Evolutionary conservation across 2,797 vertebrate genomes (phyloP).

Genomic region (Odontamblyopus lacepedii): DNA sequence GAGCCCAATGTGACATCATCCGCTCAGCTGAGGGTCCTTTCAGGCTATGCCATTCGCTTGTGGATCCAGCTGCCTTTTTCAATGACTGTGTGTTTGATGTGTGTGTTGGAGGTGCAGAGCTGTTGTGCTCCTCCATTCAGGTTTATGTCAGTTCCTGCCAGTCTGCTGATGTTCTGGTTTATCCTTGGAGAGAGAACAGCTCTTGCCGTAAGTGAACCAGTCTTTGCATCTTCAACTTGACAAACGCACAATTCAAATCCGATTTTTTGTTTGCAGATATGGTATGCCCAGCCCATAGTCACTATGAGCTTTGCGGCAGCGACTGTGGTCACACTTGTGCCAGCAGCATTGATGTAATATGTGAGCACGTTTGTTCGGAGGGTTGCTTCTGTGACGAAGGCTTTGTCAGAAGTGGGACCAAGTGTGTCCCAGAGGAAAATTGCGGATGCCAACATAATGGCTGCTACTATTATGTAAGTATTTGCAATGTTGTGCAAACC

Average conservation of each 20-base stretch:
- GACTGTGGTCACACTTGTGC: conserved; percentile 67
- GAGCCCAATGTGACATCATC: conserved; percentile 71
- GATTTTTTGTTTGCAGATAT: conserved; percentile 37
- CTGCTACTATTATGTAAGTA: conserved; percentile 60
- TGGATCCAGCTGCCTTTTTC: conserved; percentile 71
- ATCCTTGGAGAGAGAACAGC: conserved; percentile 74
- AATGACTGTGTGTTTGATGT: conserved; percentile 79
- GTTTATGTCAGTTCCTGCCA: conserved; percentile 80
- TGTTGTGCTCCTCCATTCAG: conserved; percentile 68
- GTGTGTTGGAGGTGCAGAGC: conserved; percentile 53
- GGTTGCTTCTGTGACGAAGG: conserved; percentile 74
- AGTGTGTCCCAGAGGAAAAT: conserved; percentile 57
- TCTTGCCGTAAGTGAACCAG: conserved; percentile 76
- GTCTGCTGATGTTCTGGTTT: conserved; percentile 59
- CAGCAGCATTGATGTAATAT: conserved; percentile 52
- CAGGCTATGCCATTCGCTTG: conserved; percentile 59
- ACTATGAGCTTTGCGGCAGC: conserved; percentile 76
- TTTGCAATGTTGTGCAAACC: not conserved
- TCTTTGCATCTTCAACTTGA: not conserved
- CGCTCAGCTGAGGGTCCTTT: conserved; percentile 67
- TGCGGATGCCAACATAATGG: conserved; percentile 71
- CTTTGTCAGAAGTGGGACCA: conserved; percentile 58
- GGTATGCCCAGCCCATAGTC: conserved; percentile 62
- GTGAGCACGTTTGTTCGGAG: conserved; percentile 63
- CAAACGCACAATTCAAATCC: not conserved